Percentiles rank a stretch among this genome's conserved stretches.
Evolutionary conservation across 1,140 invertebrate species (phyloP).

Genomic region (Drosophila mojavensis): DNA sequence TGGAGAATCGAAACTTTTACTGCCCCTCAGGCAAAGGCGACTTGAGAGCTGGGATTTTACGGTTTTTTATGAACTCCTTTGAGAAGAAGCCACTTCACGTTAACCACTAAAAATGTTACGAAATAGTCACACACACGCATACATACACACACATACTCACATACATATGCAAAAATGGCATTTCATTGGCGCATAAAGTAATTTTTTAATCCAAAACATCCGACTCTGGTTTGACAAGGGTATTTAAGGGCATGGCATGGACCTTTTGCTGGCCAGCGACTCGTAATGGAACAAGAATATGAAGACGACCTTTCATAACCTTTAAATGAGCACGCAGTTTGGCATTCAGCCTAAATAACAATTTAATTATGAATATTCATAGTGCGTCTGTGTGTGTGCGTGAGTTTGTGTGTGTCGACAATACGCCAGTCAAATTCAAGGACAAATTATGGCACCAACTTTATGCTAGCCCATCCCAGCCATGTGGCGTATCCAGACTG

Average conservation of each 20-base stretch:
- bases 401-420: background rate
- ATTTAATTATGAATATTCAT: slow-evolving; percentile 72
- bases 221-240: slow-evolving; percentile 23
- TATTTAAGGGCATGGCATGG: background rate
- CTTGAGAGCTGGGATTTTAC: background rate
- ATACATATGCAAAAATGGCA: slow-evolving; percentile 26
- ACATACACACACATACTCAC: slow-evolving; percentile 15
- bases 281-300: slow-evolving; percentile 3
- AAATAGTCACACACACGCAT: slow-evolving; percentile 21
- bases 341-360: slow-evolving; percentile 62
- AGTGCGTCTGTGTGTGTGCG: background rate
- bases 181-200: slow-evolving; percentile 50
- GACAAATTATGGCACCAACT: slow-evolving; percentile 76
- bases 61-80: slow-evolving; percentile 19
- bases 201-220: slow-evolving; percentile 60
- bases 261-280: slow-evolving; percentile 12
- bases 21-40: background rate
- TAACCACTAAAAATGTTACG: slow-evolving; percentile 24
- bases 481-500: slow-evolving; percentile 20
- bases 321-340: slow-evolving; percentile 71
- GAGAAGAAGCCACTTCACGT: slow-evolving; percentile 7
- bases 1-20: slow-evolving; percentile 55
- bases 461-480: slow-evolving; percentile 21
- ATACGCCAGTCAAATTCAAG: slow-evolving; percentile 56
- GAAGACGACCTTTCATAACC: slow-evolving; percentile 68